Conservation (phyloP, 2,113 vertebrate species). For the Sinocyclocheilus grahami region DNA sequence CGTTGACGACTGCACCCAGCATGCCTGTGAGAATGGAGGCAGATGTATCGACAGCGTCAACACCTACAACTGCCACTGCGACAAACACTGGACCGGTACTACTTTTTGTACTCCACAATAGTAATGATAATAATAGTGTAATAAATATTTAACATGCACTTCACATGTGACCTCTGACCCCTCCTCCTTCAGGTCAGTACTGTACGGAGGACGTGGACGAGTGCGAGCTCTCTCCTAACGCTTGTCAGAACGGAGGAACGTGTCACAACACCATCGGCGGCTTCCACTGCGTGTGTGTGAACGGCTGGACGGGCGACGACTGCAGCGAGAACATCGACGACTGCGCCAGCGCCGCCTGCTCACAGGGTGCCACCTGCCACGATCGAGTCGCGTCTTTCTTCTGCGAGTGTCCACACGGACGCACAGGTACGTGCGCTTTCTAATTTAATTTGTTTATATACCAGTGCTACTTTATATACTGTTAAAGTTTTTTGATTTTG, state of each 20-base stretch:
- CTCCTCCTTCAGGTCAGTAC: conserved; percentile 82
- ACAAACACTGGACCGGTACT: conserved; percentile 84
- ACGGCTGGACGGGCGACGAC: conserved; percentile 93
- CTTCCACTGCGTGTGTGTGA: conserved; percentile 93
- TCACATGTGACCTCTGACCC: neutral
- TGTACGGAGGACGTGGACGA: conserved; percentile 94
- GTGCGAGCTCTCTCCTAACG: conserved; percentile 93
- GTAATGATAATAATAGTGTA: neutral
- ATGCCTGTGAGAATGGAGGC: conserved; percentile 85
- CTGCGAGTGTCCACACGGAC: conserved; percentile 95
- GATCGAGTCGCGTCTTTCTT: conserved; percentile 96
- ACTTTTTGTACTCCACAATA: conserved; percentile 61
- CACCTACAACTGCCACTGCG: conserved; percentile 93
- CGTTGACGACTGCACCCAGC: conserved; percentile 87
- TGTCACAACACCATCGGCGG: conserved; percentile 91
- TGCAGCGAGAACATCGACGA: conserved; percentile 97
- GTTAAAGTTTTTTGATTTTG: no score
- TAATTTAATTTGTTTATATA: neutral
- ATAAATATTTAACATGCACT: neutral
- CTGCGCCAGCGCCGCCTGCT: conserved; percentile 91
- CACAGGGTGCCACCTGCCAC: conserved; percentile 89
- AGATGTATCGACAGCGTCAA: conserved; percentile 91
- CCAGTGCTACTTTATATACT: neutral
- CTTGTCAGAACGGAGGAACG: conserved; percentile 92
- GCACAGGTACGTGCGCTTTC: conserved; percentile 78